Conservation (phyloP, 2,113 vertebrate genomes). For the Gulo gulo region DNA sequence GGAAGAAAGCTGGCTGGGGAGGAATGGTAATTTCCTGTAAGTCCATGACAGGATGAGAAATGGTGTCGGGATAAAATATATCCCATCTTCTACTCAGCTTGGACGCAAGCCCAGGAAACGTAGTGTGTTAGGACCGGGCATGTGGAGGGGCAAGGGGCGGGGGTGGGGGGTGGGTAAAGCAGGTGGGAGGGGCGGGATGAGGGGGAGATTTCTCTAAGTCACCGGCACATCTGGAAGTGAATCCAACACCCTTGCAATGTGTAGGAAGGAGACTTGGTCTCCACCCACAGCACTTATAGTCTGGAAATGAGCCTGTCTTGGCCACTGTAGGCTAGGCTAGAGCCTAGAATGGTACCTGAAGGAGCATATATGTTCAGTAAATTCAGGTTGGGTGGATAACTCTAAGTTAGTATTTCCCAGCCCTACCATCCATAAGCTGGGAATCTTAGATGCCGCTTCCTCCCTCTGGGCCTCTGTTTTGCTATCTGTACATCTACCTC, state of each 20-base stretch:
- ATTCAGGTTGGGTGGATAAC: not conserved
- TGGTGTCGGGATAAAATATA: constrained; percentile 54
- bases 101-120: constrained; percentile 56
- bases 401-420: not conserved
- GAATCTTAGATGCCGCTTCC: not conserved
- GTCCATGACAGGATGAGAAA: constrained; percentile 52
- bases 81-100: constrained; percentile 34
- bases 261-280: not conserved
- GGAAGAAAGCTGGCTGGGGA: not conserved
- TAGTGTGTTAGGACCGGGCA: not conserved
- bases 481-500: not conserved
- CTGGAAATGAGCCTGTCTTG: not conserved
- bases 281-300: not conserved
- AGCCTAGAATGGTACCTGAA: not conserved
- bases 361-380: not conserved
- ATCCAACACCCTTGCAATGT: too few species aligned
- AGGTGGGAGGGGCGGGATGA: not conserved
- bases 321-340: not conserved
- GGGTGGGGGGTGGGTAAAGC: too few species aligned
- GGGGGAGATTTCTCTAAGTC: not conserved
- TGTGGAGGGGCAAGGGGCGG: not conserved
- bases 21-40: constrained; percentile 69
- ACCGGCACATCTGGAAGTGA: not conserved
- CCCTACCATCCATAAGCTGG: not conserved
- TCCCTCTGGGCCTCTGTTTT: not conserved